Conservation (phyloP, 1,140 invertebrate genomes). For the Lordiphosa stackelbergi region DNA sequence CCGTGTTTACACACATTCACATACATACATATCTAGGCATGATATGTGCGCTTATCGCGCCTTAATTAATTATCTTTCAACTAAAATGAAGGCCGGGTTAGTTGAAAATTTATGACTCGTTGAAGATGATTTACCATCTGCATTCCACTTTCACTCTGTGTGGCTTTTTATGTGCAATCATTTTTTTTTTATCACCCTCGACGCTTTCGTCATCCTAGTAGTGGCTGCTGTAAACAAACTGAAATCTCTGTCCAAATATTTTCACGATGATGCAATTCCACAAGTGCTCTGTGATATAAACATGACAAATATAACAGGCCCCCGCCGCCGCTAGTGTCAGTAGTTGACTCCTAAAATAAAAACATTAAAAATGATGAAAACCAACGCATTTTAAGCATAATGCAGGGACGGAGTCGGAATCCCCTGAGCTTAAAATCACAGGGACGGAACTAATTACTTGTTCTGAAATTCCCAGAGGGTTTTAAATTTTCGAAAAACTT, state of each 20-base stretch:
- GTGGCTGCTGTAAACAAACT: constrained; percentile 16
- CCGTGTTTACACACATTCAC: background rate
- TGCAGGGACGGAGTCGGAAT: no score
- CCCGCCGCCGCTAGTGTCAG: background rate
- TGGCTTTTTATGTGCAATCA: constrained; percentile 38
- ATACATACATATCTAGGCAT: constrained; percentile 12
- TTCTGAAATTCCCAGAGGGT: no score
- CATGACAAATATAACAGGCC: constrained; percentile 30
- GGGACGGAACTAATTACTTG: no score
- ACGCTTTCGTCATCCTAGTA: no score
- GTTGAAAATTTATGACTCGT: constrained; percentile 3
- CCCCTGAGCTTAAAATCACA: no score
- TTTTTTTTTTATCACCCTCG: constrained; percentile 6
- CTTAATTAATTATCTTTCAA: constrained; percentile 59
- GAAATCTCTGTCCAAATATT: constrained; percentile 45
- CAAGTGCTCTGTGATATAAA: constrained; percentile 14
- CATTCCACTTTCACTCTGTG: constrained; percentile 22
- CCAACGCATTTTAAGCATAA: no score
- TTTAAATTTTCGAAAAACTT: no score
- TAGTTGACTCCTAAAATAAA: constrained; percentile 16
- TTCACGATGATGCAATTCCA: constrained; percentile 58
- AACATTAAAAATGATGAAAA: no score
- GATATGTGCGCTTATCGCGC: constrained; percentile 38
- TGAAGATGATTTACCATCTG: constrained; percentile 23
- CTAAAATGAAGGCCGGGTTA: constrained; percentile 28